phyloP scores from a whole-genome alignment of 2,797 vertebrate genomes.

The Propithecus perrieri region DNA sequence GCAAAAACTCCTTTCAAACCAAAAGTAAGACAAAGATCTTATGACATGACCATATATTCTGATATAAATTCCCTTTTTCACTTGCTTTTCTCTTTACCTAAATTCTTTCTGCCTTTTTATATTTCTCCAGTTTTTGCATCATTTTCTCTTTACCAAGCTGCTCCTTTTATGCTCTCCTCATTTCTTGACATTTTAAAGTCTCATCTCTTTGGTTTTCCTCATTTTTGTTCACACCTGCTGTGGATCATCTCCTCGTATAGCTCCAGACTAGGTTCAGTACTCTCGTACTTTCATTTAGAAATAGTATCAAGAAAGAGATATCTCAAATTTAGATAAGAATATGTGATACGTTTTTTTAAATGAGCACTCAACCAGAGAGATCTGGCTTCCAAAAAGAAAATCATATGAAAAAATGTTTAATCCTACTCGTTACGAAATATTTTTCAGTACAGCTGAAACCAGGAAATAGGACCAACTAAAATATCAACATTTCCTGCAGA shows the following conservation, averaged over 20 bases:
- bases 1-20: not conserved
- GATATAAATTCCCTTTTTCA: not conserved
- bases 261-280: not conserved
- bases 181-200: conserved; percentile 6
- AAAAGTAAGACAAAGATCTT: not conserved
- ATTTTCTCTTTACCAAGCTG: not conserved
- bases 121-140: not conserved
- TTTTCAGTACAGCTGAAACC: not conserved
- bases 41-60: not conserved
- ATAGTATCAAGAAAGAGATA: not conserved
- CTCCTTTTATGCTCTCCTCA: conserved; percentile 17
- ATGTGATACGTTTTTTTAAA: conserved; percentile 7
- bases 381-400: not conserved
- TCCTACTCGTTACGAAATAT: not conserved
- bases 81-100: not conserved
- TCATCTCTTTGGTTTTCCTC: not conserved
- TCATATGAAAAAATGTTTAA: not conserved
- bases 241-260: not conserved
- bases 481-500: not conserved
- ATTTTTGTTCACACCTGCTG: not conserved
- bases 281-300: conserved; percentile 29
- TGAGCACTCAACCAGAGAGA: not conserved
- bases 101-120: not conserved
- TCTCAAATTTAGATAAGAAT: not conserved
- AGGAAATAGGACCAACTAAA: conserved; percentile 8